Evolutionary conservation across 2,797 vertebrate genomes (phyloP), one percentile per base, ranked within the genome.

Genomic region (Lophotriccus pileatus): DNA sequence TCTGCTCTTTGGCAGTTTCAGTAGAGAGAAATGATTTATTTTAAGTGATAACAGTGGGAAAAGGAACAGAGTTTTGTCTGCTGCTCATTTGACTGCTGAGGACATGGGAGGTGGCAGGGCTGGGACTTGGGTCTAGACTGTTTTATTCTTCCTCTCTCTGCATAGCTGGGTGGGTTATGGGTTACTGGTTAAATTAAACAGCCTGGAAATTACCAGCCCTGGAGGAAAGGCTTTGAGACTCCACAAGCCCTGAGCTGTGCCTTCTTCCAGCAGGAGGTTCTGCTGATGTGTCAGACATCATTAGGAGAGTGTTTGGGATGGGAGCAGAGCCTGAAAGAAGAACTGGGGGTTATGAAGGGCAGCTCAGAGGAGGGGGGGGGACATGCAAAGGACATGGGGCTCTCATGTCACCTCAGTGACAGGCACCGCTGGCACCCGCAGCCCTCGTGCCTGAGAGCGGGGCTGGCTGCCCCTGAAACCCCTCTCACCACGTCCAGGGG

Each of bases 401-500:
- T 78, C 50, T 32, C 59, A 5, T 8, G 3, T 32, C 36, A 3
- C 43, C 75, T 53, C 4, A 4, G 43, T 32, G 56, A 46, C 5
- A 0, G 7, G 73, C 32, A 2, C 46, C 4, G 53, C 12, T 3
- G 13, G 62, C 69, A 16, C 19, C 17, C 44, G 1, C 5, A 56
- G 46, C 46, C 46, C 49, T 50, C 27, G 16, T 28, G 52, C 86
- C 63, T 12, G 59, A 60, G 25, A 43, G 60, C 22, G 0, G 34
- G 46, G 62, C 50, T 53, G 6, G 39, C 52, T 18, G 86, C 70
- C 44, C 21, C 74, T 5, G 36, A 22, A 5, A 44, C 23, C 32
- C 49, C 21, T 34, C 25, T 8, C 9, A 0, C 0, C 3, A 4
- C 8, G 44, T 7, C 19, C 32, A 2, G 50, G 50, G 62, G 55